phyloP scores from a whole-genome alignment of 2,113 vertebrate species.

The Calidris pygmaea region DNA sequence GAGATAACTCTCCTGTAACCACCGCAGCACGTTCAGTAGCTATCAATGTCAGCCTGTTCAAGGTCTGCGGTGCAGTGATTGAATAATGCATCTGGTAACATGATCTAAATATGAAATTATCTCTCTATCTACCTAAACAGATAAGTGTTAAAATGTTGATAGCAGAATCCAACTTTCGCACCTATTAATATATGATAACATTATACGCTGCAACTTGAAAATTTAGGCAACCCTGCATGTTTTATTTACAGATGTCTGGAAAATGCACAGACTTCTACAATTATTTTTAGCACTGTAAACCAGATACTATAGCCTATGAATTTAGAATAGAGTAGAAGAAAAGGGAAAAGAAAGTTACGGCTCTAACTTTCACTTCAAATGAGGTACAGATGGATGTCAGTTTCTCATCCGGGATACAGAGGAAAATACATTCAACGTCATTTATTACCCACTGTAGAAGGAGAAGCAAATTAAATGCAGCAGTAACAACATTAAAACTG shows the following conservation, averaged over 20 bases:
- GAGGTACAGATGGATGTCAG: neutral
- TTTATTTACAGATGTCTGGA: neutral
- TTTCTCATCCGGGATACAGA: neutral
- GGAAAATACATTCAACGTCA: neutral
- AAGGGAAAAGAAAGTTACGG: neutral
- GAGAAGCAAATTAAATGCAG: conserved; percentile 25
- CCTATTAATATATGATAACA: neutral
- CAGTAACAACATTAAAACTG: conserved; percentile 1
- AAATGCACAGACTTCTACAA: neutral
- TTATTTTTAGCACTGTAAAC: conserved; percentile 23
- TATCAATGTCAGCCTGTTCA: neutral
- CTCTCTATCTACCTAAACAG: neutral
- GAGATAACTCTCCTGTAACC: neutral
- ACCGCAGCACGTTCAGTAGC: neutral
- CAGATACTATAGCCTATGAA: neutral
- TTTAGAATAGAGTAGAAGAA: neutral
- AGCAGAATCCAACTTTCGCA: neutral
- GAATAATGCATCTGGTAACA: neutral
- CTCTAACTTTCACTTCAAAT: neutral
- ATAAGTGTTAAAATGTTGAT: neutral
- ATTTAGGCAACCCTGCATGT: neutral
- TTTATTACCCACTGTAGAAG: neutral
- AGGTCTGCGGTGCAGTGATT: neutral
- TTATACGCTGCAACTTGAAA: neutral
- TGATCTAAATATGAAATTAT: conserved; percentile 24